A percentile compares a stretch with the other conserved stretches of the same genome.
Evolutionary conservation across 2,113 vertebrate species (phyloP).

Genomic region (Struthio camelus): DNA sequence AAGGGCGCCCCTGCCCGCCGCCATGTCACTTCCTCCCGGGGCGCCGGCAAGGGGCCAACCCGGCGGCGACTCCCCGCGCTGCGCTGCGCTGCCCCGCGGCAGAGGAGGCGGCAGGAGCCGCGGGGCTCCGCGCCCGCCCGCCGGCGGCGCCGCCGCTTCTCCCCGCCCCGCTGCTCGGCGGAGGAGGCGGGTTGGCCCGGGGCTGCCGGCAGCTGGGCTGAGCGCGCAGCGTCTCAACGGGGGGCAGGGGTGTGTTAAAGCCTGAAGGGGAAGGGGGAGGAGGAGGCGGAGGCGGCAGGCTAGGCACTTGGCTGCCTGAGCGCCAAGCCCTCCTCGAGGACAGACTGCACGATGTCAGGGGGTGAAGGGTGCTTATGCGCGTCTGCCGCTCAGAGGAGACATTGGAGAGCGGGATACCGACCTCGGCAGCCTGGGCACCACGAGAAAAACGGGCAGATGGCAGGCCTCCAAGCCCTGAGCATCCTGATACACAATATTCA

Average conservation of each 20-base stretch:
- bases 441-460: neutral
- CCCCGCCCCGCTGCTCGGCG: too few species aligned
- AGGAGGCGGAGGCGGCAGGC: neutral
- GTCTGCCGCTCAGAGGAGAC: fast-evolving
- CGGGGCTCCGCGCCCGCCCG: too few species aligned
- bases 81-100: too few species aligned
- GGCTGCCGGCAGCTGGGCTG: neutral
- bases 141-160: fast-evolving
- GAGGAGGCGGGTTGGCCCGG: too few species aligned
- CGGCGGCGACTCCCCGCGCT: fast-evolving
- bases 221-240: fast-evolving
- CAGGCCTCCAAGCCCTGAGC: neutral
- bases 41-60: neutral
- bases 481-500: neutral
- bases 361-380: neutral
- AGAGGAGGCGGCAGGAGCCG: too few species aligned
- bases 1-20: constrained; percentile 58
- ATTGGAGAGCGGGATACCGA: fast-evolving
- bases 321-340: neutral
- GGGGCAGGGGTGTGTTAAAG: neutral
- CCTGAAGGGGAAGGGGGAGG: neutral
- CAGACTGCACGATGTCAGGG: neutral
- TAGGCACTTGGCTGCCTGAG: neutral
- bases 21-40: constrained; percentile 80
- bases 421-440: neutral